Evolutionary conservation across 2,888 invertebrate genomes (phyloP).

Genomic region (Drosophila pseudotalamancana): DNA sequence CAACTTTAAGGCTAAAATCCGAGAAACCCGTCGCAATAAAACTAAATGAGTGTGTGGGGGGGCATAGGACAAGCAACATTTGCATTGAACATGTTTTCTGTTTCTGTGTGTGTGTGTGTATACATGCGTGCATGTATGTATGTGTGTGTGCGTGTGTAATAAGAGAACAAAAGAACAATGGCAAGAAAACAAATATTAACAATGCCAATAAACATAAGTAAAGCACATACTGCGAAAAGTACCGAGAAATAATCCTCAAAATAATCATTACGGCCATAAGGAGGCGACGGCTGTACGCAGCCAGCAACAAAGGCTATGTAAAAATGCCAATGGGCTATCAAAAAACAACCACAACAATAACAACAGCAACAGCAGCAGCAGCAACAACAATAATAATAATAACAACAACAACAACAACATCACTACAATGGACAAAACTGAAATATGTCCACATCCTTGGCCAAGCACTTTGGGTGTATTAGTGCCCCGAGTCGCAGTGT

Average conservation of each 20-base stretch:
- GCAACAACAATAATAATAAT: slow-evolving; percentile 20
- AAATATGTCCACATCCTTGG: slow-evolving; percentile 45
- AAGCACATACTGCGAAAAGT: slow-evolving; percentile 42
- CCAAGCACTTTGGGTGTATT: slow-evolving; percentile 53
- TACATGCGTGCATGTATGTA: not conserved
- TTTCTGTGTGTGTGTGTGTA: not conserved
- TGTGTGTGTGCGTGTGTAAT: slow-evolving; percentile 34
- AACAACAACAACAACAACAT: no score
- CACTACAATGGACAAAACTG: slow-evolving; percentile 38
- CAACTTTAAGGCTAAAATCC: slow-evolving; percentile 24
- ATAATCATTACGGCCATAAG: slow-evolving; percentile 73
- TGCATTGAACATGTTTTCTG: slow-evolving; percentile 18
- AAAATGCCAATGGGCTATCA: slow-evolving; percentile 71
- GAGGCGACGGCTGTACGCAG: slow-evolving; percentile 39
- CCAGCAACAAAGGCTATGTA: slow-evolving; percentile 54
- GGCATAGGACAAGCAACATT: slow-evolving; percentile 1
- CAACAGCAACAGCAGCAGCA: no score
- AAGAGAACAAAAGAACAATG: slow-evolving; percentile 61
- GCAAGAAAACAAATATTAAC: slow-evolving; percentile 70
- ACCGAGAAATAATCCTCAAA: slow-evolving; percentile 68
- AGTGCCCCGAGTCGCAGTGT: slow-evolving; percentile 38
- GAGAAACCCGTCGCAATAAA: slow-evolving; percentile 33
- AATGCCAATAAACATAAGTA: slow-evolving; percentile 72
- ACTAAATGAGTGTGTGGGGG: slow-evolving; percentile 48
- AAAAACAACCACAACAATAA: slow-evolving; percentile 50